These are phyloP conservation scores for Chlorodrepanis virens DNA, from an alignment of 2,113 vertebrate species.

Conservation along the genomic window DNA sequence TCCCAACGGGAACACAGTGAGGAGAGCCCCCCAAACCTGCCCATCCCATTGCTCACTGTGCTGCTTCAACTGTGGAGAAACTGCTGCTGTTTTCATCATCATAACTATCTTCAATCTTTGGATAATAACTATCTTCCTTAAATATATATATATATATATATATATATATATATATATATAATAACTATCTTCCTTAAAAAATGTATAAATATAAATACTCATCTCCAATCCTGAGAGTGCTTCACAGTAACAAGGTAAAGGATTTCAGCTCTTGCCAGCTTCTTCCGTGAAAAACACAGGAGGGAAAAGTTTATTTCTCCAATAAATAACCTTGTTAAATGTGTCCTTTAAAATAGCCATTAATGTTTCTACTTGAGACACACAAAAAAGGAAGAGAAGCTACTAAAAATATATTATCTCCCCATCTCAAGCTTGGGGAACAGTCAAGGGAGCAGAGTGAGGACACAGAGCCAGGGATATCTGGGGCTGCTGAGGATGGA, in stretches of 20 bases:
- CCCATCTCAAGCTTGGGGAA: not conserved
- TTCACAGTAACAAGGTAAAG: not conserved
- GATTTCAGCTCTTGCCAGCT: not conserved
- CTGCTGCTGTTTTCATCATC: not conserved
- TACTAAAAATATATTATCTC: not conserved
- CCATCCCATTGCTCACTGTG: fast-evolving
- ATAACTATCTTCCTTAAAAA: not conserved
- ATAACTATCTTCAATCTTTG: not conserved
- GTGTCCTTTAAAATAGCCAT: not conserved
- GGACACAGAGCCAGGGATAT: not conserved
- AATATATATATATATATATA: not conserved
- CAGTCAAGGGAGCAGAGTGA: not conserved
- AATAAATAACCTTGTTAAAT: not conserved
- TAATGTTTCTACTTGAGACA: not conserved
- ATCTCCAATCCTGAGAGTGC: not conserved
- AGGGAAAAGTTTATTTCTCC: not conserved
- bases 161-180: not conserved
- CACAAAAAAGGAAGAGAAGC: not conserved
- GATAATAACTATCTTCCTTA: not conserved
- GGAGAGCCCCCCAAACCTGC: not conserved
- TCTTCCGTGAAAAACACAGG: not conserved
- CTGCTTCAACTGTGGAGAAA: not conserved
- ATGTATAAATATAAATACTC: not conserved
- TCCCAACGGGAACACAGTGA: fast-evolving
- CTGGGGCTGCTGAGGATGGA: not conserved